Conservation (phyloP, 1,140 invertebrate genomes). For the Gerris buenoi region DNA sequence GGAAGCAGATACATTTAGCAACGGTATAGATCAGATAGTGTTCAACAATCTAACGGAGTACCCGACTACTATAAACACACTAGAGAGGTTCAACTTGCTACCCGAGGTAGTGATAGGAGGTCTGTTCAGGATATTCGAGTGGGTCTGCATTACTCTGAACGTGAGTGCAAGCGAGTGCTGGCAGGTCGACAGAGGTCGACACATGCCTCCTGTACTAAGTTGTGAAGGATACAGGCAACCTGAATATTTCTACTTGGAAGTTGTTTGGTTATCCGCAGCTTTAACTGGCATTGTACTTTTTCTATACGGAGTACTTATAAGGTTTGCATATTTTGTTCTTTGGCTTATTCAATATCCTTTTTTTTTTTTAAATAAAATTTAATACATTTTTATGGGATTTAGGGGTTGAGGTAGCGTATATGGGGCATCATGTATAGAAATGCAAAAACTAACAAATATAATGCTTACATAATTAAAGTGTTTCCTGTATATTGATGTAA, state of each 20-base stretch:
- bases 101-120: constrained; percentile 54
- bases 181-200: constrained; percentile 45
- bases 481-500: too few species aligned
- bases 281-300: constrained; percentile 47
- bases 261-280: constrained; percentile 47
- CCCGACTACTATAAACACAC: constrained; percentile 60
- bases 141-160: constrained; percentile 26
- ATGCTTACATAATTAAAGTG: too few species aligned
- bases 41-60: constrained; percentile 64
- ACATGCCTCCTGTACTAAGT: constrained; percentile 46
- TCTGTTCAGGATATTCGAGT: constrained; percentile 37
- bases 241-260: constrained; percentile 56
- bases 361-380: neutral
- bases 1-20: constrained; percentile 43
- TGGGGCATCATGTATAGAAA: too few species aligned
- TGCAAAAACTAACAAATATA: too few species aligned
- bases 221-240: constrained; percentile 64
- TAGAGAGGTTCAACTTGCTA: constrained; percentile 65
- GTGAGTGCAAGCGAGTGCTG: constrained; percentile 37
- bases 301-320: constrained; percentile 40
- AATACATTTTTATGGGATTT: neutral
- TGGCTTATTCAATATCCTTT: neutral
- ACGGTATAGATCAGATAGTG: constrained; percentile 46
- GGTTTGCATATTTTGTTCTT: constrained; percentile 24
- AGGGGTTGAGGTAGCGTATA: too few species aligned